phyloP scores from a whole-genome alignment of 2,797 vertebrate genomes.

The Glyptemys insculpta region DNA sequence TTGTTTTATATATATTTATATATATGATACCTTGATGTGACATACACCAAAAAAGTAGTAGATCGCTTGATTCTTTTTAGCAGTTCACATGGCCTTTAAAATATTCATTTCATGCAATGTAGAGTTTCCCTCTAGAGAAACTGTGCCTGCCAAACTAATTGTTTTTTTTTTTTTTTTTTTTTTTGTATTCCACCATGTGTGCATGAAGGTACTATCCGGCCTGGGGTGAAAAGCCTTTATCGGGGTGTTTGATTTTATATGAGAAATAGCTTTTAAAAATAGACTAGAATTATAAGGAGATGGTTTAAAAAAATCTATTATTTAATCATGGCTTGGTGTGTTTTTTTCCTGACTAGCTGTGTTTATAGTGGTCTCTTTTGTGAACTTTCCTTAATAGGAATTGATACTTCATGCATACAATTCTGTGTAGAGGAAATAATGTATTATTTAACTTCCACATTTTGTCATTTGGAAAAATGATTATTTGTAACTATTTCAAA shows the following conservation, averaged over 20 bases:
- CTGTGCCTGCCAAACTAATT: background rate
- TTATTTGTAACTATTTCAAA: accelerated
- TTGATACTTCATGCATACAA: background rate
- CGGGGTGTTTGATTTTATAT: background rate
- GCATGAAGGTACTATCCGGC: background rate
- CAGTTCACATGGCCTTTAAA: background rate
- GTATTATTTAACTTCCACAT: background rate
- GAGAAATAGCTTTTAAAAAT: slow-evolving; percentile 1
- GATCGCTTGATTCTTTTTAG: background rate
- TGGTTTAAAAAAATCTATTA: background rate
- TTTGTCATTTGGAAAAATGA: background rate
- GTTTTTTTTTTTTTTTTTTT: background rate
- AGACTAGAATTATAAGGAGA: background rate
- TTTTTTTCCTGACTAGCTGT: background rate
- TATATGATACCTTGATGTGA: background rate
- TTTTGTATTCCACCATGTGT: background rate
- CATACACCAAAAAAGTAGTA: background rate
- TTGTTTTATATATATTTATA: too few relatives aligned
- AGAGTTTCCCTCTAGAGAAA: background rate
- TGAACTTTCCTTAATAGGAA: background rate
- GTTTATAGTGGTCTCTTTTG: background rate
- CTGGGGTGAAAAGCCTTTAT: background rate
- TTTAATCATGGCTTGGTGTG: background rate
- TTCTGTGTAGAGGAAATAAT: background rate
- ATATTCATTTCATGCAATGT: background rate